Evolutionary conservation across 2,797 vertebrate genomes (phyloP).

Genomic region (Chaetodon trifasciatus): DNA sequence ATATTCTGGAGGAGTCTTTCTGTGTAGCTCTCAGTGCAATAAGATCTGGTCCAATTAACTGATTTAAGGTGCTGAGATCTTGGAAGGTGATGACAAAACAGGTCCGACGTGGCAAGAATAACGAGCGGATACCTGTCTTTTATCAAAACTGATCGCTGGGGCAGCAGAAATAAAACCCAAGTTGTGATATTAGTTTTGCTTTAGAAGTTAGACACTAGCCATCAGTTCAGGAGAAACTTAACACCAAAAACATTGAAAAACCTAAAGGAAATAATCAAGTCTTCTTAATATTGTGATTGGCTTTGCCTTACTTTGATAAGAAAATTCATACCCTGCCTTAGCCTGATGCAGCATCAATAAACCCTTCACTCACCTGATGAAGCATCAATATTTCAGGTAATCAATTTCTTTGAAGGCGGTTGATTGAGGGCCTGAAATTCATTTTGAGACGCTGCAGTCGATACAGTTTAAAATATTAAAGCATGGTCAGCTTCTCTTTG

Average conservation of each 20-base stretch:
- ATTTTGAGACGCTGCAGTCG: conserved; percentile 53
- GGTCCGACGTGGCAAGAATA: no score
- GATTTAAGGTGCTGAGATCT: no score
- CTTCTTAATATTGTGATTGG: conserved; percentile 1
- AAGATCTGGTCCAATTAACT: no score
- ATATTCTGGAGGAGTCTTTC: not conserved
- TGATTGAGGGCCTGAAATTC: conserved; percentile 56
- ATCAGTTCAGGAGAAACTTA: not conserved
- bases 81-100: no score
- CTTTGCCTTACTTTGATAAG: conserved; percentile 10
- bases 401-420: conserved; percentile 63
- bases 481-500: conserved; percentile 40
- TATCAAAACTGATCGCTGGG: no score
- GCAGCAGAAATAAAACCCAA: no score
- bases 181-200: no score
- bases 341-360: conserved; percentile 42
- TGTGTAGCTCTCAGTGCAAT: not conserved
- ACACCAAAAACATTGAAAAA: not conserved
- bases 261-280: not conserved
- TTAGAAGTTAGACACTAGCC: no score
- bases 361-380: conserved; percentile 85
- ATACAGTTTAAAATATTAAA: conserved; percentile 69
- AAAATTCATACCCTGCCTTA: conserved; percentile 5
- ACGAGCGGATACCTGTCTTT: no score
- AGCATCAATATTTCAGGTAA: conserved; percentile 89